These are phyloP conservation scores for Sebastes hopkinsi DNA, from an alignment of 2,797 vertebrate genomes.

Conservation along the genomic window DNA sequence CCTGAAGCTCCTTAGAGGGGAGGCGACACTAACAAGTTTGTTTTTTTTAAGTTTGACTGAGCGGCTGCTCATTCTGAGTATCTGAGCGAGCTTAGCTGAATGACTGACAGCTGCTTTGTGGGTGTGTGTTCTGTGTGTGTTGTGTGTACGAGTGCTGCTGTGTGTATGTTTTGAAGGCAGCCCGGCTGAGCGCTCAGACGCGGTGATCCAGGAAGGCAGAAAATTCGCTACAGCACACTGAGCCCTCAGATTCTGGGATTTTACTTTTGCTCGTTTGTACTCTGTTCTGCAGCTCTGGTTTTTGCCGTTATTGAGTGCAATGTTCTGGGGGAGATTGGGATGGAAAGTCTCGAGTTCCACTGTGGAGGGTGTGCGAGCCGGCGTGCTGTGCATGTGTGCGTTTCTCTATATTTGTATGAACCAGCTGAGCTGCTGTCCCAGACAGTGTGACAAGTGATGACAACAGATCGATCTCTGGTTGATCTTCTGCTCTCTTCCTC, in stretches of 20 bases:
- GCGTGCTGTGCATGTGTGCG: neutral
- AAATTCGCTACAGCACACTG: conserved; percentile 55
- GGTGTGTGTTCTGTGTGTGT: conserved; percentile 2
- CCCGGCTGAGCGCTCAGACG: conserved; percentile 34
- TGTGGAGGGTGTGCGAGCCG: neutral
- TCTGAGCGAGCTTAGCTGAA: conserved; percentile 27
- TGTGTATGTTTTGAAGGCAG: conserved; percentile 24
- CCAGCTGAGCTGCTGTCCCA: neutral
- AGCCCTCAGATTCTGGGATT: conserved; percentile 61
- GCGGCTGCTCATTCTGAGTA: conserved; percentile 14
- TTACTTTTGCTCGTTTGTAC: conserved; percentile 53
- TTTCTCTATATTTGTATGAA: conserved; percentile 19
- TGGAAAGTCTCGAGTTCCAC: conserved; percentile 20
- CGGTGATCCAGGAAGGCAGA: conserved; percentile 62
- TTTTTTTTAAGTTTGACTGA: conserved; percentile 22
- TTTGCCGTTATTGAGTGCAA: conserved; percentile 57
- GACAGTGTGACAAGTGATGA: conserved; percentile 11
- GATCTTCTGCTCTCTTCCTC: conserved; percentile 4
- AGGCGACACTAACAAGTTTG: conserved; percentile 11
- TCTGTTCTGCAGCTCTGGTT: conserved; percentile 58
- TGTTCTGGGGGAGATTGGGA: conserved; percentile 42
- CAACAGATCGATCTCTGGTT: conserved; percentile 16
- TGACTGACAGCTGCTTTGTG: conserved; percentile 53
- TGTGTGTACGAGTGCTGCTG: neutral
- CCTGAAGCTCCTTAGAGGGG: conserved; percentile 22